Conservation (phyloP, 2,113 vertebrate species). For the Pedionomus torquatus region DNA sequence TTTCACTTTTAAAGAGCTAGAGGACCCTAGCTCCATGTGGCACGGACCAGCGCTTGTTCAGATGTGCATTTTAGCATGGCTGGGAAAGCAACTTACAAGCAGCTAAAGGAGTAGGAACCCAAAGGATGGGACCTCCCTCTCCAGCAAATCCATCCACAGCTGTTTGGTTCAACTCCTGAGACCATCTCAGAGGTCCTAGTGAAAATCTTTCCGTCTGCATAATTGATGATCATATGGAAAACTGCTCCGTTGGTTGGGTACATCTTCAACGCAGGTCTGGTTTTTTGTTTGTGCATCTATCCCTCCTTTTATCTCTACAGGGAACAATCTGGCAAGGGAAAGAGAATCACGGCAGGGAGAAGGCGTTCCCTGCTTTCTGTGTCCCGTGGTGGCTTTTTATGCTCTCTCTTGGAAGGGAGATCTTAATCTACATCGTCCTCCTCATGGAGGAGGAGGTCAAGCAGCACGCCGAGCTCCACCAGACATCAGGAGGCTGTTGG, state of each 20-base stretch:
- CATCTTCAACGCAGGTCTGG: accelerated
- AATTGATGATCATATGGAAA: neutral
- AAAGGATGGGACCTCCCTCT: neutral
- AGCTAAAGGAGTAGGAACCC: neutral
- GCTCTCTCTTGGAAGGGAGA: neutral
- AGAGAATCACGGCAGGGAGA: neutral
- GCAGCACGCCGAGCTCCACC: neutral
- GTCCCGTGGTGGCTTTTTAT: neutral
- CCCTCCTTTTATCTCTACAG: neutral
- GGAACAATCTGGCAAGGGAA: neutral
- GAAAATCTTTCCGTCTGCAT: neutral
- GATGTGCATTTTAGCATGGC: neutral
- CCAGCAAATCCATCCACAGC: neutral
- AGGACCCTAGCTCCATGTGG: neutral
- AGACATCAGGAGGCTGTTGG: neutral
- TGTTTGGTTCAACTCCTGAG: neutral
- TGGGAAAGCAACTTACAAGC: neutral
- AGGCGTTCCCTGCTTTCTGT: neutral
- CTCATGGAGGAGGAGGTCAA: neutral
- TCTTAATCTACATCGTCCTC: neutral
- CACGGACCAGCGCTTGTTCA: neutral
- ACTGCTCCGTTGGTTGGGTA: neutral
- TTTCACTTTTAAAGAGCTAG: neutral
- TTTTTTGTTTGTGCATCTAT: neutral
- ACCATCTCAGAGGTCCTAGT: neutral